These are phyloP conservation scores for Cyrtodaria siliqua DNA, from an alignment of 2,888 invertebrate genomes.

Conservation along the genomic window DNA sequence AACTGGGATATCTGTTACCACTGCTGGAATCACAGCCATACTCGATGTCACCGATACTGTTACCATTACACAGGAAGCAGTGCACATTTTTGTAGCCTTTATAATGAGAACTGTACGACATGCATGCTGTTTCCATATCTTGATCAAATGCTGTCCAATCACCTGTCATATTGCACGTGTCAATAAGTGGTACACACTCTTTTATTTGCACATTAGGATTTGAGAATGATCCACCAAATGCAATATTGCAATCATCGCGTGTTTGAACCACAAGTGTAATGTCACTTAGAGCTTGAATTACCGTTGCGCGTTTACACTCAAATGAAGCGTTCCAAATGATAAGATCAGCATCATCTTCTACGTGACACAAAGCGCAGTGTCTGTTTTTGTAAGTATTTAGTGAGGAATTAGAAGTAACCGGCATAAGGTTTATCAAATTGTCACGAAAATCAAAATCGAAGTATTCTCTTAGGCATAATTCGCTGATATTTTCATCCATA, in stretches of 20 bases:
- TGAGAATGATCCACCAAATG: too few relatives aligned
- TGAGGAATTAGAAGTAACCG: conserved; percentile 3
- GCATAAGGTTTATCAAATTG: conserved; percentile 1
- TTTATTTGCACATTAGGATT: too few relatives aligned
- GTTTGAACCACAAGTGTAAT: too few relatives aligned
- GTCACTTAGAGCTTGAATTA: too few relatives aligned
- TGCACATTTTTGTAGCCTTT: conserved; percentile 44
- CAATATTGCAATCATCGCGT: too few relatives aligned
- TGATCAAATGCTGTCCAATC: conserved; percentile 23
- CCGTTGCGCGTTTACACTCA: too few relatives aligned
- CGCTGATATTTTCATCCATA: not conserved
- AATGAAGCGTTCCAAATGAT: not conserved
- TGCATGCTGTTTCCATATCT: conserved; percentile 33
- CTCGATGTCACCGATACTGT: not conserved
- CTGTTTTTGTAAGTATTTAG: not conserved
- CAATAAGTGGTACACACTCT: conserved; percentile 12
- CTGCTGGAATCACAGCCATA: too few relatives aligned
- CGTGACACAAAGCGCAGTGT: conserved; percentile 15
- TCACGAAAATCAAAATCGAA: conserved; percentile 3
- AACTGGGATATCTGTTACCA: not conserved
- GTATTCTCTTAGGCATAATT: not conserved
- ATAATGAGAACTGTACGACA: conserved; percentile 38
- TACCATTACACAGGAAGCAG: conserved; percentile 47
- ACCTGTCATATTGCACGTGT: conserved; percentile 48
- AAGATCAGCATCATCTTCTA: not conserved